Evolutionary conservation across 2,888 invertebrate genomes (phyloP).

Genomic region (Andrena minutula): DNA sequence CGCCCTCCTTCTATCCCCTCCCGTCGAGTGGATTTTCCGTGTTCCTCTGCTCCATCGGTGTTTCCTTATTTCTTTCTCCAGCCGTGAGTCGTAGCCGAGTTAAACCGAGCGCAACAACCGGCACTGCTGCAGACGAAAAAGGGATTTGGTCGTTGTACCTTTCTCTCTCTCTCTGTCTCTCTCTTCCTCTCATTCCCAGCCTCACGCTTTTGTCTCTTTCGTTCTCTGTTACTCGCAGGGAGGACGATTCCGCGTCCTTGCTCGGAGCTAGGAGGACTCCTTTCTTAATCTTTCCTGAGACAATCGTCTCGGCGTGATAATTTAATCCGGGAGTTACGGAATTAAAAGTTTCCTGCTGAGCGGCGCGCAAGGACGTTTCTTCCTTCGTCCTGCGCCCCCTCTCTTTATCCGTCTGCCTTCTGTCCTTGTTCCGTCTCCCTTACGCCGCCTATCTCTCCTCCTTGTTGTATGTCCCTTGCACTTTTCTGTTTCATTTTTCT

Average conservation of each 20-base stretch:
- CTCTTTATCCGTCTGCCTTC: slow-evolving; percentile 10
- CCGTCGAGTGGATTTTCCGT: slow-evolving; percentile 59
- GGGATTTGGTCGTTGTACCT: slow-evolving; percentile 66
- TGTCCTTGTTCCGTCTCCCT: slow-evolving; percentile 21
- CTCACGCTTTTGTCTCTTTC: not conserved
- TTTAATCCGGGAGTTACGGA: slow-evolving; percentile 84
- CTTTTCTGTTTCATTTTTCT: slow-evolving; percentile 1
- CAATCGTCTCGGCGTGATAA: slow-evolving; percentile 83
- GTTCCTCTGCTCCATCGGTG: slow-evolving; percentile 44
- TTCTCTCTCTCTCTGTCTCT: not conserved
- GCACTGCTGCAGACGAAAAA: slow-evolving; percentile 70
- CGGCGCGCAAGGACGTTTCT: slow-evolving; percentile 68
- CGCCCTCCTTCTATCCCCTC: not conserved
- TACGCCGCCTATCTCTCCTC: not conserved
- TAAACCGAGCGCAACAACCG: slow-evolving; percentile 75
- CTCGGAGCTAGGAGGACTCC: slow-evolving; percentile 64
- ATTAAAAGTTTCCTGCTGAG: slow-evolving; percentile 84
- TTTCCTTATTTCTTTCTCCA: slow-evolving; percentile 62
- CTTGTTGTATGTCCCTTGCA: slow-evolving; percentile 1
- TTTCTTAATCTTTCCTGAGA: slow-evolving; percentile 83
- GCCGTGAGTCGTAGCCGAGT: slow-evolving; percentile 66
- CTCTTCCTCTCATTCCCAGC: slow-evolving; percentile 4
- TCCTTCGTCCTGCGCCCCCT: slow-evolving; percentile 34
- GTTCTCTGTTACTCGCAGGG: slow-evolving; percentile 8
- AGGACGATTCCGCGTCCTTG: slow-evolving; percentile 68